Percentiles rank a stretch among this genome's conserved stretches.
Evolutionary conservation across 1,140 invertebrate genomes (phyloP).

Genomic region (Aricia agestis): DNA sequence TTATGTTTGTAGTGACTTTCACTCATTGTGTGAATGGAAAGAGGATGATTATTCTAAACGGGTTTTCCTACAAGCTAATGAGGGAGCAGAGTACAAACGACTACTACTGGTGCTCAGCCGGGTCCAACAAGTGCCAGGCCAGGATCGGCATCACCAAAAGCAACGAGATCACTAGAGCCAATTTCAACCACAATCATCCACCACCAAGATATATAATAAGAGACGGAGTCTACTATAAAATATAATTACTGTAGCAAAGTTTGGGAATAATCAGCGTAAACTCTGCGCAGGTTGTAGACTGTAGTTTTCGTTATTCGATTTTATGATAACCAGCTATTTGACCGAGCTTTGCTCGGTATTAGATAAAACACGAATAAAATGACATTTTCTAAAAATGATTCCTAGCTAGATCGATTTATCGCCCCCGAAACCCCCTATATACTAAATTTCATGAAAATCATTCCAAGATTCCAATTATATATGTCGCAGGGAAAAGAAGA

Average conservation of each 20-base stretch:
- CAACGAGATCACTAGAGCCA: conserved; percentile 18
- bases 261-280: too few species aligned
- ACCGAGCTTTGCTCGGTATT: too few species aligned
- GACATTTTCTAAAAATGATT: too few species aligned
- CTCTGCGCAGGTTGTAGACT: too few species aligned
- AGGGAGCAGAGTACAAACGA: conserved; percentile 18
- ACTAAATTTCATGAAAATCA: too few species aligned
- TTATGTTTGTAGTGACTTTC: conserved; percentile 27
- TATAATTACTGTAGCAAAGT: not conserved
- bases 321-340: too few species aligned
- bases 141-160: conserved; percentile 23
- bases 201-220: conserved; percentile 24
- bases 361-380: too few species aligned
- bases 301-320: too few species aligned
- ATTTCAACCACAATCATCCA: conserved; percentile 25
- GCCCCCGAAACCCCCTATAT: too few species aligned
- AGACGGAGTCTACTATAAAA: conserved; percentile 19
- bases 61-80: conserved; percentile 29
- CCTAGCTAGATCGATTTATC: too few species aligned
- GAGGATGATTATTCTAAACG: conserved; percentile 24
- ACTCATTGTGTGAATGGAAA: conserved; percentile 22
- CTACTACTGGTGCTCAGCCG: conserved; percentile 30
- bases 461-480: too few species aligned
- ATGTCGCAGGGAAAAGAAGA: too few species aligned
- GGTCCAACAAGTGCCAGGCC: conserved; percentile 27